A percentile compares a stretch with the other conserved stretches of the same genome.
Evolutionary conservation across 2,113 vertebrate species (phyloP).

Genomic region (Gambusia holbrooki): DNA sequence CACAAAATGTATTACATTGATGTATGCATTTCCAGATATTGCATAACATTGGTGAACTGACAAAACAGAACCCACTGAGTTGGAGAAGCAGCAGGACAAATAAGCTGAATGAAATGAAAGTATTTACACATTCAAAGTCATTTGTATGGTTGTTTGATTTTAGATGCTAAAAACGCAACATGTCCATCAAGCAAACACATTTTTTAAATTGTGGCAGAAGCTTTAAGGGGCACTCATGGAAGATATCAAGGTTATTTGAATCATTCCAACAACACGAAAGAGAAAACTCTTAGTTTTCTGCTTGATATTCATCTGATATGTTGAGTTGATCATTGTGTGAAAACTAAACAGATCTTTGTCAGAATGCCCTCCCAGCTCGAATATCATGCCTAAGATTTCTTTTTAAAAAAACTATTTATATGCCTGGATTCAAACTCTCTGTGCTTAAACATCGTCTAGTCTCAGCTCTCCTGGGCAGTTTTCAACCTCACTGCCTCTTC

Average conservation of each 20-base stretch:
- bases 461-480: conserved; percentile 15
- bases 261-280: conserved; percentile 24
- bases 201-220: conserved; percentile 6
- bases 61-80: conserved; percentile 18
- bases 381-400: neutral
- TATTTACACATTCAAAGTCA: neutral
- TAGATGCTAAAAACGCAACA: conserved; percentile 1
- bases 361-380: neutral
- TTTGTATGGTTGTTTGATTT: conserved; percentile 4
- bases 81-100: conserved; percentile 17
- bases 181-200: conserved; percentile 31
- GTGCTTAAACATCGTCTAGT: conserved; percentile 13
- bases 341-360: neutral
- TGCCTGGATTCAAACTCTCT: conserved; percentile 2
- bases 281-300: conserved; percentile 26
- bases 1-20: conserved; percentile 69
- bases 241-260: conserved; percentile 27
- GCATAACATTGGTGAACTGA: conserved; percentile 55
- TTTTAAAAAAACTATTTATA: neutral
- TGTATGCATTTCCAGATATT: conserved; percentile 71
- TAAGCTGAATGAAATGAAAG: neutral
- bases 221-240: conserved; percentile 21
- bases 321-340: conserved; percentile 26
- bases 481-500: conserved; percentile 44
- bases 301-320: conserved; percentile 57